These are phyloP conservation scores for Meteorus cinctellus DNA, from an alignment of 2,888 invertebrate genomes.

Conservation along the genomic window DNA sequence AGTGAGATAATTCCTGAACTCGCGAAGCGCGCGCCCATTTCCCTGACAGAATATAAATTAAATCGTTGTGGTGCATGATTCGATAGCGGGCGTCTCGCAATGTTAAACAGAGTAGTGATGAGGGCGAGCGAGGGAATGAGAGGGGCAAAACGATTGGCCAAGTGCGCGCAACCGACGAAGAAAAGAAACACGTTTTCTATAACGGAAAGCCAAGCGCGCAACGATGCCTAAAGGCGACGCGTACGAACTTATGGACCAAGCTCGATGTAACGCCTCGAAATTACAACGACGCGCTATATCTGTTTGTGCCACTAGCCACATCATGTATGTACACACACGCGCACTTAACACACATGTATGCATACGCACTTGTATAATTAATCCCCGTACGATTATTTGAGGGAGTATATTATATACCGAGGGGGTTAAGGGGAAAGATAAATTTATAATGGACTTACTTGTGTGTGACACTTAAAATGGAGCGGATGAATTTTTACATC, in stretches of 20 bases:
- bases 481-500: slow-evolving; percentile 56
- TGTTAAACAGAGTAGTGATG: neutral
- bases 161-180: slow-evolving; percentile 21
- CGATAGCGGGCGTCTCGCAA: slow-evolving; percentile 33
- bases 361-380: slow-evolving; percentile 38
- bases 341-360: slow-evolving; percentile 8
- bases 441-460: slow-evolving; percentile 27
- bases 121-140: slow-evolving; percentile 29
- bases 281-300: slow-evolving; percentile 42
- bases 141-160: slow-evolving; percentile 5
- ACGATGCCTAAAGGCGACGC: slow-evolving; percentile 49
- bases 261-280: slow-evolving; percentile 45
- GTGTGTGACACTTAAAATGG: slow-evolving; percentile 30
- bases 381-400: slow-evolving; percentile 39
- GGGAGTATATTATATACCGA: neutral
- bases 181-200: slow-evolving; percentile 41
- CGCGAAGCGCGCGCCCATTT: neutral
- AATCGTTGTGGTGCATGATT: slow-evolving; percentile 39
- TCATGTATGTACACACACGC: slow-evolving; percentile 27
- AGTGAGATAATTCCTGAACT: slow-evolving; percentile 8
- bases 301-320: slow-evolving; percentile 46
- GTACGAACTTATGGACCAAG: slow-evolving; percentile 47
- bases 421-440: slow-evolving; percentile 3
- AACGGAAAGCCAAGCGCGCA: slow-evolving; percentile 46
- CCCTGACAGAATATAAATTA: slow-evolving; percentile 40